Evolutionary conservation across 2,113 vertebrate species (phyloP).

Genomic region (Carettochelys insculpta): DNA sequence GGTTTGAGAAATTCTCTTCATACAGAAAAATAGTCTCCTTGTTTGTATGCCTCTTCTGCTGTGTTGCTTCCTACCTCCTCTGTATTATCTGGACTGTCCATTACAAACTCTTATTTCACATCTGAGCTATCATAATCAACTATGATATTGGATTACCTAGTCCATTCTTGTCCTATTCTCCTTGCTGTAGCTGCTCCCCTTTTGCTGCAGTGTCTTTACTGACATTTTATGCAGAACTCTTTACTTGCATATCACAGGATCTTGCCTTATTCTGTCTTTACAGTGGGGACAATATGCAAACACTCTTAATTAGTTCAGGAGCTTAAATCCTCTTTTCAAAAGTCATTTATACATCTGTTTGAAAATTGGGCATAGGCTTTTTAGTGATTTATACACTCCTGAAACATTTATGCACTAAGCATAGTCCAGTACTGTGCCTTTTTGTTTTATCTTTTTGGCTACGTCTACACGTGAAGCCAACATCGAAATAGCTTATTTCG

Average conservation of each 20-base stretch:
- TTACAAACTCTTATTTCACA: constrained; percentile 9
- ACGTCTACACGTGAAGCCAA: no score
- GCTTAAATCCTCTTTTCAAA: not conserved
- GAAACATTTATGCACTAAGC: not conserved
- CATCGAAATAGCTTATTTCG: no score
- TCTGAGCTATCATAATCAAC: not conserved
- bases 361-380: not conserved
- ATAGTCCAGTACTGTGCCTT: not conserved
- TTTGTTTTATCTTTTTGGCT: not conserved
- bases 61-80: constrained; percentile 41
- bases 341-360: not conserved
- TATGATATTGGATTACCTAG: constrained; percentile 19
- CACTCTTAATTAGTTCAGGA: not conserved
- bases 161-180: not conserved
- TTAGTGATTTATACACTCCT: not conserved
- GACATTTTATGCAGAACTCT: not conserved
- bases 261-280: not conserved
- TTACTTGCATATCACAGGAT: not conserved
- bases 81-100: constrained; percentile 32
- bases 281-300: not conserved
- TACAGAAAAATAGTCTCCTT: not conserved
- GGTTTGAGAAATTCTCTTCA: not conserved
- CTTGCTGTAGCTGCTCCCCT: not conserved
- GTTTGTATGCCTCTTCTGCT: constrained; percentile 32
- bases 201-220: not conserved